Conservation (phyloP, 2,888 invertebrate species). For the Brachylomia viminalis region DNA sequence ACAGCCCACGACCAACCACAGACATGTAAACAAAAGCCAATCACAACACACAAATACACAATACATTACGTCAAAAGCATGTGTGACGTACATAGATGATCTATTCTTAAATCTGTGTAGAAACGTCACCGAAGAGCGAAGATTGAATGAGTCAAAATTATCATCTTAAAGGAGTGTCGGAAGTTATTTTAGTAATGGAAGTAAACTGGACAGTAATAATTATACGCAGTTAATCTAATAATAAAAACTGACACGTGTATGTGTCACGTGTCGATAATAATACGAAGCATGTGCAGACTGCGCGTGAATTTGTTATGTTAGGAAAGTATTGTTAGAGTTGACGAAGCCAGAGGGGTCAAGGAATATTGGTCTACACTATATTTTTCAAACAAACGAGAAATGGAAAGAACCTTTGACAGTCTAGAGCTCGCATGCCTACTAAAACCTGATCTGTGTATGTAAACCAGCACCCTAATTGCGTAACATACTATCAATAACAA, state of each 20-base stretch:
- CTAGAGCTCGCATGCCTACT: background rate
- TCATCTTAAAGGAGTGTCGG: background rate
- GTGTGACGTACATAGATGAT: constrained; percentile 29
- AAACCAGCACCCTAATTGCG: background rate
- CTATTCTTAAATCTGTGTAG: constrained; percentile 38
- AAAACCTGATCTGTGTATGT: constrained; percentile 3
- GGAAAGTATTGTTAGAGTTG: constrained; percentile 37
- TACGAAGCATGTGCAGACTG: constrained; percentile 42
- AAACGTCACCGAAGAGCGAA: constrained; percentile 21
- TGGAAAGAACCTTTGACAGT: background rate
- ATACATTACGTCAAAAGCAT: constrained; percentile 22
- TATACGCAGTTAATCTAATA: constrained; percentile 61
- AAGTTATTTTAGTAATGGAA: constrained; percentile 25
- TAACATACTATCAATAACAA: too few relatives aligned
- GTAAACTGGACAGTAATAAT: constrained; percentile 39
- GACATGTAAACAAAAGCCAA: constrained; percentile 39
- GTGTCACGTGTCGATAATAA: constrained; percentile 56
- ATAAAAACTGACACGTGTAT: constrained; percentile 59
- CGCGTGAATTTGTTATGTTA: constrained; percentile 44
- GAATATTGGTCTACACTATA: constrained; percentile 10
- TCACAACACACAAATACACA: too few relatives aligned
- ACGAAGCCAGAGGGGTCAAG: constrained; percentile 18
- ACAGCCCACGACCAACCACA: background rate
- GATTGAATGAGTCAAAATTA: constrained; percentile 2
- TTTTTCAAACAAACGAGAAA: background rate